A percentile compares a stretch with the other conserved stretches of the same genome.
These are phyloP conservation scores for Helobdella robusta DNA, from an alignment of 2,888 invertebrate species.

Conservation along the genomic window DNA sequence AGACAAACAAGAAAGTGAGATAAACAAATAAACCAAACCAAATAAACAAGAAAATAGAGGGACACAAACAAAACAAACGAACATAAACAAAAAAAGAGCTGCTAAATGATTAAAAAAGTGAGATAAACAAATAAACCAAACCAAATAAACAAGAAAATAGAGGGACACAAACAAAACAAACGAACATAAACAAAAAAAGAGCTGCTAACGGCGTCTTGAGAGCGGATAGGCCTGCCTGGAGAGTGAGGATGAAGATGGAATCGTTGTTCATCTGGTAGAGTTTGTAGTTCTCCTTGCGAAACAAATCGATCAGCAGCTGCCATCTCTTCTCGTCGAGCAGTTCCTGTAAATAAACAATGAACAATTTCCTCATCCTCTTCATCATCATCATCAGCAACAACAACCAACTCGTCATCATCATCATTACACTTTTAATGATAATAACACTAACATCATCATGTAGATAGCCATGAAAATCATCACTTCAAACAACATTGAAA, in stretches of 20 bases:
- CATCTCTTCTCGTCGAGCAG: conserved; percentile 63
- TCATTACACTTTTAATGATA: no score
- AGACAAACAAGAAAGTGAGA: no score
- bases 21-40: background rate
- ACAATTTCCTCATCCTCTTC: background rate
- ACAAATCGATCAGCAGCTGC: conserved; percentile 75
- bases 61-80: background rate
- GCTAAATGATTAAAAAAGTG: no score
- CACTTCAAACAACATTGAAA: no score
- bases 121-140: conserved; percentile 4
- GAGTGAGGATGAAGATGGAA: conserved; percentile 78
- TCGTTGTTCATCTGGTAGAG: conserved; percentile 83
- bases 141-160: background rate
- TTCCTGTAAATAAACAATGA: conserved; percentile 40
- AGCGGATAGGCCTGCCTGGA: conserved; percentile 86
- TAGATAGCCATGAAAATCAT: no score
- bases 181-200: no score
- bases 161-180: background rate
- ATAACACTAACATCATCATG: no score
- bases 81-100: no score
- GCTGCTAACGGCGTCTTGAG: conserved; percentile 74
- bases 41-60: background rate
- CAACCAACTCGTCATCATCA: no score
- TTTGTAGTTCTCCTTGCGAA: conserved; percentile 84
- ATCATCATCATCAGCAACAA: no score